Percentiles rank a stretch among this genome's conserved stretches.
phyloP scores from a whole-genome alignment of 1,140 invertebrate species.

The Mizuhopecten yessoensis region DNA sequence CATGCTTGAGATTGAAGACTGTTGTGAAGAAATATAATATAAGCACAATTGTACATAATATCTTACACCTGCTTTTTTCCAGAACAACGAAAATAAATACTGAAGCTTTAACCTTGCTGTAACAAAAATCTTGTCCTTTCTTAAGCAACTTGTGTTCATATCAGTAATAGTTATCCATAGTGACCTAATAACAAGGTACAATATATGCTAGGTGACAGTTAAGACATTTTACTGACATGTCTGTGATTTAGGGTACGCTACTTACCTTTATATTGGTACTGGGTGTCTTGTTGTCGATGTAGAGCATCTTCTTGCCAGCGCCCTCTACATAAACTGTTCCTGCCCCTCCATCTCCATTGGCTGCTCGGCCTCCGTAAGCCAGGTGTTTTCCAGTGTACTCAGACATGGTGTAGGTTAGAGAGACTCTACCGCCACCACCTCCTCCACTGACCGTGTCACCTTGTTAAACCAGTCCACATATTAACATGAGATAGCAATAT shows the following conservation, averaged over 20 bases:
- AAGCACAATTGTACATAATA: too few species aligned
- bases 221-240: too few species aligned
- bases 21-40: not conserved
- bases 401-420: slow-evolving; percentile 66
- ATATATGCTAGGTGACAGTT: too few species aligned
- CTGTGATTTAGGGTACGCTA: too few species aligned
- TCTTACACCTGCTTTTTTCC: too few species aligned
- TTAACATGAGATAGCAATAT: too few species aligned
- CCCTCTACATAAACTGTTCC: slow-evolving; percentile 72
- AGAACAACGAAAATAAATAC: too few species aligned
- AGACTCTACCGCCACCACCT: slow-evolving; percentile 72
- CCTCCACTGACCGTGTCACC: slow-evolving; percentile 66
- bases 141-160: too few species aligned
- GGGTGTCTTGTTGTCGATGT: slow-evolving; percentile 59
- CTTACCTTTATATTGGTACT: not conserved
- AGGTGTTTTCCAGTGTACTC: slow-evolving; percentile 69
- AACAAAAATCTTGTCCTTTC: too few species aligned
- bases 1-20: slow-evolving; percentile 60
- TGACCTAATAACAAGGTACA: too few species aligned
- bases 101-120: too few species aligned
- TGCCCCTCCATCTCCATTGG: slow-evolving; percentile 65
- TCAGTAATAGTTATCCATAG: too few species aligned
- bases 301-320: slow-evolving; percentile 57
- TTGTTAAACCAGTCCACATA: slow-evolving; percentile 24
- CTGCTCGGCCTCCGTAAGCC: slow-evolving; percentile 68